A percentile compares a stretch with the other conserved stretches of the same genome.
These are phyloP conservation scores for Opisthograptis luteolata DNA, from an alignment of 2,888 invertebrate species.

Conservation along the genomic window DNA sequence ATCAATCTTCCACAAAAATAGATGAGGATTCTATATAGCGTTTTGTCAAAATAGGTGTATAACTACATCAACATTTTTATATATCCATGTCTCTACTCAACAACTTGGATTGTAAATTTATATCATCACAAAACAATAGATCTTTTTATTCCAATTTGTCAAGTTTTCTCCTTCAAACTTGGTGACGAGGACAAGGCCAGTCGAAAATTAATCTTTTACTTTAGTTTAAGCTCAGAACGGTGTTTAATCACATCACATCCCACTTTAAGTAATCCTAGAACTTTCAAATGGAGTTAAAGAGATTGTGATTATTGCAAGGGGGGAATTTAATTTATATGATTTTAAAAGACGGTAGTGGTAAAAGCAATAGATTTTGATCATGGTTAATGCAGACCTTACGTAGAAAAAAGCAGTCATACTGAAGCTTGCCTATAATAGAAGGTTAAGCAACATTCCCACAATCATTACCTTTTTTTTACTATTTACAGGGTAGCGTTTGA, in stretches of 20 bases:
- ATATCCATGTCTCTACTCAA: too few relatives aligned
- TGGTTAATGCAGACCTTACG: too few relatives aligned
- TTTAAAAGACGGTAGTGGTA: not conserved
- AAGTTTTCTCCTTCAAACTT: constrained; percentile 22
- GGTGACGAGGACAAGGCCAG: constrained; percentile 20
- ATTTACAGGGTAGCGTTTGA: too few relatives aligned
- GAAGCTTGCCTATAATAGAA: too few relatives aligned
- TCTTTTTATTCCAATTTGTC: constrained; percentile 26
- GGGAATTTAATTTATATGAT: constrained; percentile 8
- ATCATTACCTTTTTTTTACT: too few relatives aligned
- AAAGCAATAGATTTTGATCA: too few relatives aligned
- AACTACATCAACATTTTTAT: too few relatives aligned
- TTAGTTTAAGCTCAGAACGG: constrained; percentile 23
- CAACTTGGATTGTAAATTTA: constrained; percentile 18
- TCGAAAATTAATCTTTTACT: constrained; percentile 29
- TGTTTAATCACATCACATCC: constrained; percentile 30
- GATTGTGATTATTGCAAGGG: constrained; percentile 8
- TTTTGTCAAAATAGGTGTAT: too few relatives aligned
- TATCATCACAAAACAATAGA: constrained; percentile 25
- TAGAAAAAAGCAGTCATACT: too few relatives aligned
- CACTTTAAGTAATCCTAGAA: constrained; percentile 19
- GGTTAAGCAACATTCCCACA: too few relatives aligned
- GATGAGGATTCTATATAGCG: too few relatives aligned
- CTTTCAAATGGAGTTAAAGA: constrained; percentile 11
- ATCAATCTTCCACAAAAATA: too few relatives aligned